phyloP scores from a whole-genome alignment of 2,888 invertebrate species.

The Griposia aprilina region DNA sequence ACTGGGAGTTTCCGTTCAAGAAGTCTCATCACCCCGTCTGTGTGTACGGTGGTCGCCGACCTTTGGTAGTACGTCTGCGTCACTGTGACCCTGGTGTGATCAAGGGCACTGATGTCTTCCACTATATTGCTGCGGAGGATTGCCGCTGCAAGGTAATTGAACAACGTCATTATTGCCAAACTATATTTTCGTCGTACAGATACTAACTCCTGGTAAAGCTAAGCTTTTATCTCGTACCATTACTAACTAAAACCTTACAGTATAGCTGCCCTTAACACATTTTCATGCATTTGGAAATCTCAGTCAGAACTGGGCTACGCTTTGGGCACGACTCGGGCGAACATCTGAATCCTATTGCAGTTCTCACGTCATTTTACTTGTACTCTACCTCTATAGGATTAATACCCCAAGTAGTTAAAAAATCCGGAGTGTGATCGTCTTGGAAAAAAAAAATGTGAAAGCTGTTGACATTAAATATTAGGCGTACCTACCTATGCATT shows the following conservation, averaged over 20 bases:
- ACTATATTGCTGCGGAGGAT: conserved; percentile 93
- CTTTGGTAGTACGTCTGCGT: conserved; percentile 91
- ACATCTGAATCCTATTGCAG: neutral
- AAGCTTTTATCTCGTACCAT: neutral
- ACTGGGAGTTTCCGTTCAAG: conserved; percentile 96
- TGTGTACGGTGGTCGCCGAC: conserved; percentile 92
- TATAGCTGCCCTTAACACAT: neutral
- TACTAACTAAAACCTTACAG: neutral
- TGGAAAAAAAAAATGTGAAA: too few relatives aligned
- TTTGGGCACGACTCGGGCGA: neutral
- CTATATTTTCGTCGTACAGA: too few relatives aligned
- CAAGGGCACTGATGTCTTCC: conserved; percentile 92
- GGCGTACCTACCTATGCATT: neutral
- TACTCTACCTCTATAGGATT: too few relatives aligned
- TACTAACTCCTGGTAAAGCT: neutral
- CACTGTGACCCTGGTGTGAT: conserved; percentile 93
- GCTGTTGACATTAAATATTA: too few relatives aligned
- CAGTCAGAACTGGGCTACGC: neutral
- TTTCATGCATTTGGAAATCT: neutral
- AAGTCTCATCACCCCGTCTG: conserved; percentile 95
- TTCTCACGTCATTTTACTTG: too few relatives aligned
- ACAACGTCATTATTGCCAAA: neutral
- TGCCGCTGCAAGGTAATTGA: conserved; percentile 91
- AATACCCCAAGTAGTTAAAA: too few relatives aligned
- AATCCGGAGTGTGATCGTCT: too few relatives aligned